Conservation (phyloP, 2,113 vertebrate genomes). For the Brachyistius frenatus region DNA sequence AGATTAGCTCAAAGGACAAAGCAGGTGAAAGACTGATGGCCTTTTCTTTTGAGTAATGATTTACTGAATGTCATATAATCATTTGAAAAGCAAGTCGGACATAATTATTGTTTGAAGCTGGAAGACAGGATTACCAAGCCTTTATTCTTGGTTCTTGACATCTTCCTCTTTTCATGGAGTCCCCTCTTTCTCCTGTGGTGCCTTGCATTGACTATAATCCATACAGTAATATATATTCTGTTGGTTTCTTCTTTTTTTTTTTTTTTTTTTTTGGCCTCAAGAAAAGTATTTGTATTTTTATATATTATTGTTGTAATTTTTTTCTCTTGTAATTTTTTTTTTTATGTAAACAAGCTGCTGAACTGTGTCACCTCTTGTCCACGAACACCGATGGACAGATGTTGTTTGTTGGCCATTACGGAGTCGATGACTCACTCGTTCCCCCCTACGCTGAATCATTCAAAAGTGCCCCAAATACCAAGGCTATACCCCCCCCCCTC, state of each 20-base stretch:
- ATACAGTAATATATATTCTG: constrained; percentile 80
- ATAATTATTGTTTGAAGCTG: background rate
- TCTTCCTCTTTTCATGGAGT: constrained; percentile 74
- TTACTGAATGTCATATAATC: background rate
- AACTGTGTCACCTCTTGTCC: constrained; percentile 1
- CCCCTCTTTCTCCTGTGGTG: constrained; percentile 83
- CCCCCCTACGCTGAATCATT: constrained; percentile 47
- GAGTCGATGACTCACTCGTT: constrained; percentile 33
- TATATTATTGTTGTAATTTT: background rate
- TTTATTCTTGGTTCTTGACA: constrained; percentile 78
- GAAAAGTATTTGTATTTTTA: constrained; percentile 45
- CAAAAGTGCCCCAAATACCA: constrained; percentile 39
- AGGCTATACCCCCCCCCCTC: background rate
- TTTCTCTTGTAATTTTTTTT: too few species aligned
- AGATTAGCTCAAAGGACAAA: too few species aligned
- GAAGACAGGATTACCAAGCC: background rate
- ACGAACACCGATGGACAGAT: constrained; percentile 20
- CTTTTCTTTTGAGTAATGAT: background rate
- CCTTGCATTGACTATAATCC: constrained; percentile 85
- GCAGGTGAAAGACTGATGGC: background rate
- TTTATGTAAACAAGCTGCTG: background rate
- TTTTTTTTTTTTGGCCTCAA: constrained; percentile 44
- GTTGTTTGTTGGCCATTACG: constrained; percentile 32
- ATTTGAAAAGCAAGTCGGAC: constrained; percentile 17
- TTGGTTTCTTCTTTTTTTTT: constrained; percentile 40